phyloP scores from a whole-genome alignment of 64 coral and sea anemone species.

The Actinia equina region DNA sequence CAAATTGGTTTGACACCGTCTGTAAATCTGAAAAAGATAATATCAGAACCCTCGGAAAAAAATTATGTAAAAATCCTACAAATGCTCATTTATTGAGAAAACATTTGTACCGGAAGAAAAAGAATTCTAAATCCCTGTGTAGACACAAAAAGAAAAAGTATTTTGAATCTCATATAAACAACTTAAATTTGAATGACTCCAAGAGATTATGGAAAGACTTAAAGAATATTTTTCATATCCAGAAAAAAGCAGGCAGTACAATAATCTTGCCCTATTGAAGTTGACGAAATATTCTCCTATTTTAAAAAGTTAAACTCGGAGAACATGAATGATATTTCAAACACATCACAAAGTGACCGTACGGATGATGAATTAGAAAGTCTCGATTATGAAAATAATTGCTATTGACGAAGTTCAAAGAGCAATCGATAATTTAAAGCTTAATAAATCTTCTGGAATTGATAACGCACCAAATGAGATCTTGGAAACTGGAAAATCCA shows the following conservation, averaged over 20 bases:
- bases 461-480: too few relatives aligned
- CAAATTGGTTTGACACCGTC: slow-evolving; percentile 36
- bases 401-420: too few relatives aligned
- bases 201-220: slow-evolving; percentile 46
- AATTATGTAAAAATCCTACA: slow-evolving; percentile 33
- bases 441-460: too few relatives aligned
- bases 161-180: slow-evolving; percentile 37
- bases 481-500: too few relatives aligned
- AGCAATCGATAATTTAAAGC: too few relatives aligned
- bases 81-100: slow-evolving; percentile 27
- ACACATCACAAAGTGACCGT: too few relatives aligned
- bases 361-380: too few relatives aligned
- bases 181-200: slow-evolving; percentile 30
- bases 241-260: background rate
- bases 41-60: slow-evolving; percentile 42
- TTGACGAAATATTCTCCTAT: too few relatives aligned
- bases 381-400: too few relatives aligned
- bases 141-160: slow-evolving; percentile 33
- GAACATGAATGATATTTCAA: too few relatives aligned
- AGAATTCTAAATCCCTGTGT: slow-evolving; percentile 31
- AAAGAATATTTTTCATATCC: slow-evolving; percentile 39
- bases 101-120: slow-evolving; percentile 41
- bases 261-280: slow-evolving; percentile 4
- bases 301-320: too few relatives aligned
- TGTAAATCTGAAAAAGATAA: slow-evolving; percentile 49